A percentile compares a stretch with the other conserved stretches of the same genome.
Evolutionary conservation across 1,140 invertebrate genomes (phyloP).

Genomic region (Diorhabda carinulata): DNA sequence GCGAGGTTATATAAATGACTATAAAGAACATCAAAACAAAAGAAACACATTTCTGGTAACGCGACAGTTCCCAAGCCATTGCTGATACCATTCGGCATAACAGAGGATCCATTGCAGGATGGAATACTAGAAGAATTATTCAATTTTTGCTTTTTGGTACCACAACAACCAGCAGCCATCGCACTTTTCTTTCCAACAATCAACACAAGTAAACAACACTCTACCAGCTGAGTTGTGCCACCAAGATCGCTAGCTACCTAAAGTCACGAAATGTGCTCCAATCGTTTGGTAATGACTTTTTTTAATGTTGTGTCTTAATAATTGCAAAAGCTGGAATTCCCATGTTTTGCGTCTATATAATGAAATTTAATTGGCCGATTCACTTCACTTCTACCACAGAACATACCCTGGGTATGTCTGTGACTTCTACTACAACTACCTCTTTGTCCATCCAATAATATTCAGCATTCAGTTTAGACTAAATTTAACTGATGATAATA

Average conservation of each 20-base stretch:
- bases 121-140: constrained; percentile 63
- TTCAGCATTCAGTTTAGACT: too few species aligned
- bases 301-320: too few species aligned
- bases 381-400: too few species aligned
- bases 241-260: background rate
- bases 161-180: constrained; percentile 85
- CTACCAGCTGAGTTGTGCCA: background rate
- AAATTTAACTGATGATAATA: too few species aligned
- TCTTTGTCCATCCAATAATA: too few species aligned
- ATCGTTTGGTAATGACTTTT: too few species aligned
- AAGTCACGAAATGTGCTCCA: too few species aligned
- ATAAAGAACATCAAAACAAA: constrained; percentile 96
- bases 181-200: constrained; percentile 6
- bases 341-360: too few species aligned
- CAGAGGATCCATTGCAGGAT: constrained; percentile 50
- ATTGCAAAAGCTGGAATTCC: too few species aligned
- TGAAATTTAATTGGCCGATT: too few species aligned
- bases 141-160: constrained; percentile 83
- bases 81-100: constrained; percentile 39
- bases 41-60: constrained; percentile 94
- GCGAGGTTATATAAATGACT: constrained; percentile 89
- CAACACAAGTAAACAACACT: constrained; percentile 2
- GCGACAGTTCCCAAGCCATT: constrained; percentile 63
- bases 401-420: too few species aligned
- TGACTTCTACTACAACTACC: too few species aligned